Conservation (phyloP, 2,888 invertebrate genomes). For the Gisinianus flammeolus region DNA sequence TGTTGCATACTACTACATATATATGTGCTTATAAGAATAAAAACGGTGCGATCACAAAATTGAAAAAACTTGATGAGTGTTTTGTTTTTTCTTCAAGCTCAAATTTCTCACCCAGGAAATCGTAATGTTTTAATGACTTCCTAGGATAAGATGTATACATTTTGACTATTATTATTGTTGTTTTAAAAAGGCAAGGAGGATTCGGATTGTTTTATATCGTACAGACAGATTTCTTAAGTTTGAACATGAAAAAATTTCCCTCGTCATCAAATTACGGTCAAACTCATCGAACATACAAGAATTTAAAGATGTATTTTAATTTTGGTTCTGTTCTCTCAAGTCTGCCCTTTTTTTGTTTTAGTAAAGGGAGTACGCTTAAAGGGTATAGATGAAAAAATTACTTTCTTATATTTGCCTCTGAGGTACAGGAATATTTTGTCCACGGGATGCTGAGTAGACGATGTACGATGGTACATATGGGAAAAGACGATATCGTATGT, state of each 20-base stretch:
- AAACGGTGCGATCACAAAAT: not conserved
- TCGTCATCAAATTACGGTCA: not conserved
- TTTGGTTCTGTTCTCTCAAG: not conserved
- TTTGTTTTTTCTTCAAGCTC: not conserved
- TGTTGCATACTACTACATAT: too few species aligned
- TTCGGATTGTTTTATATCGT: not conserved
- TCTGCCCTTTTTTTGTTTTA: slow-evolving; percentile 8
- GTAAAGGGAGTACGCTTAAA: not conserved
- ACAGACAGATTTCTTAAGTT: not conserved
- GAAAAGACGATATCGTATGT: not conserved
- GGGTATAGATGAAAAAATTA: not conserved
- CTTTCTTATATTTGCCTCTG: slow-evolving; percentile 25
- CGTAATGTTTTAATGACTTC: slow-evolving; percentile 15
- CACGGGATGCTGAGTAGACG: slow-evolving; percentile 17
- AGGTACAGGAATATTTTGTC: slow-evolving; percentile 28
- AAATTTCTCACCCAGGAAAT: not conserved
- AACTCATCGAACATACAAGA: not conserved
- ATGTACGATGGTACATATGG: not conserved
- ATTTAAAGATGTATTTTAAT: not conserved
- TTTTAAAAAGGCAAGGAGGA: not conserved
- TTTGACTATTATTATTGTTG: not conserved
- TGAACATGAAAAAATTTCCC: too few species aligned
- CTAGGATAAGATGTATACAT: not conserved
- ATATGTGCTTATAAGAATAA: not conserved
- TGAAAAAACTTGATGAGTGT: not conserved